Evolutionary conservation across 1,140 invertebrate genomes (phyloP).

Genomic region (Zaprionus ornatus): DNA sequence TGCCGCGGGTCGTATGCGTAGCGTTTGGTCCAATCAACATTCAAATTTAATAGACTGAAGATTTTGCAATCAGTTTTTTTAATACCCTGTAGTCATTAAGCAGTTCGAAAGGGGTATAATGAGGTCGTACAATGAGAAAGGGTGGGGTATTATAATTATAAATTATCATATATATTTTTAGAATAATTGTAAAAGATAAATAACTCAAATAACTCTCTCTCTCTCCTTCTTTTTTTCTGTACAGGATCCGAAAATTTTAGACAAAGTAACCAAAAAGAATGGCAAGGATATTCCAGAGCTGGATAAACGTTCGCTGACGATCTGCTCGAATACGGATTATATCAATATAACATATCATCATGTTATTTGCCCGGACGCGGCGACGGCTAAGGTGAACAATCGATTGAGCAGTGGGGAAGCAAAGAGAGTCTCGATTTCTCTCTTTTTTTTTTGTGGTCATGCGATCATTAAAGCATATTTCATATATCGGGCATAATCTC

Average conservation of each 20-base stretch:
- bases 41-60: constrained; percentile 23
- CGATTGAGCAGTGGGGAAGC: not conserved
- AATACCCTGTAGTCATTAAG: not conserved
- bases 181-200: not conserved
- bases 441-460: not conserved
- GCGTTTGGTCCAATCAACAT: constrained; percentile 10
- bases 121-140: too few species aligned
- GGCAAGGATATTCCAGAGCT: constrained; percentile 88
- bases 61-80: not conserved
- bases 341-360: constrained; percentile 99
- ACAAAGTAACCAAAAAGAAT: constrained; percentile 91
- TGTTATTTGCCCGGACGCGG: constrained; percentile 95
- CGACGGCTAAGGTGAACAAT: constrained; percentile 93
- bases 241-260: constrained; percentile 93
- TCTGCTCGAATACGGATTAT: constrained; percentile 99
- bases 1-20: constrained; percentile 40
- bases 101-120: not conserved
- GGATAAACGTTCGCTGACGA: constrained; percentile 98
- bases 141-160: not conserved
- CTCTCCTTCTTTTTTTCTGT: constrained; percentile 22
- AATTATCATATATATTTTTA: too few species aligned
- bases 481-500: constrained; percentile 74
- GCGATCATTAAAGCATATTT: constrained; percentile 20
- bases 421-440: not conserved
- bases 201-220: constrained; percentile 6